Conservation (phyloP, 2,888 invertebrate species). For the Synergus japonicus region DNA sequence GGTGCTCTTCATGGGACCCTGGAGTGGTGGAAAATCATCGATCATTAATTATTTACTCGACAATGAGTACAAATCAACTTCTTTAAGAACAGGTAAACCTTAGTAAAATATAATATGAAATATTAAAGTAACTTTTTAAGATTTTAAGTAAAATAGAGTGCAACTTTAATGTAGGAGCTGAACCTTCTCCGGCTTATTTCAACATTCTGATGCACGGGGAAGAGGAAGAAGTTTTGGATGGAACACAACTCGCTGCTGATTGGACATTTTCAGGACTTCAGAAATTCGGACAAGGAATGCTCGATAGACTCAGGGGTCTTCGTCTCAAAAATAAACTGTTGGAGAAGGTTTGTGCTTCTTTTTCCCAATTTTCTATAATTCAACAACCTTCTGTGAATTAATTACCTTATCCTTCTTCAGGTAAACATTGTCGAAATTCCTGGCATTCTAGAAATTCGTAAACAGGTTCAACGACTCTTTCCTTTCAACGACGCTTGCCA, state of each 20-base stretch:
- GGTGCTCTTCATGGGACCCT: slow-evolving; percentile 96
- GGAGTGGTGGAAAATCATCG: slow-evolving; percentile 97
- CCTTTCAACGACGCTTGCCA: slow-evolving; percentile 98
- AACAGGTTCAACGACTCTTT: slow-evolving; percentile 94
- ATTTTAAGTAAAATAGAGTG: slow-evolving; percentile 62
- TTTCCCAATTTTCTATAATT: not conserved
- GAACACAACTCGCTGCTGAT: slow-evolving; percentile 96
- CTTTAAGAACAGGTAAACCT: slow-evolving; percentile 89
- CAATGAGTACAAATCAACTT: slow-evolving; percentile 89
- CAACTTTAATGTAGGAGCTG: slow-evolving; percentile 84
- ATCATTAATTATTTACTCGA: slow-evolving; percentile 95
- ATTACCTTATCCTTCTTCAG: slow-evolving; percentile 76
- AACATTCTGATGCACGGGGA: slow-evolving; percentile 94
- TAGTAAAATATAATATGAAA: slow-evolving; percentile 17
- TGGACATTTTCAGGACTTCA: slow-evolving; percentile 96
- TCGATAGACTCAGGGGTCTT: slow-evolving; percentile 91
- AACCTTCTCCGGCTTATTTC: slow-evolving; percentile 95
- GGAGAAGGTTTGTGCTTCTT: slow-evolving; percentile 84
- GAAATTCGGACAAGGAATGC: slow-evolving; percentile 95
- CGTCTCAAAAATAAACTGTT: slow-evolving; percentile 89
- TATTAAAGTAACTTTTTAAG: slow-evolving; percentile 29
- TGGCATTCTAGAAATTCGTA: slow-evolving; percentile 95
- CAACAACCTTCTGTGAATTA: not conserved
- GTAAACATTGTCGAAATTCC: slow-evolving; percentile 98
- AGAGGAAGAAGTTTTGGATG: slow-evolving; percentile 90